Evolutionary conservation across 2,113 vertebrate species (phyloP), one percentile per base, ranked within the genome.

Genomic region (Cettia cetti): DNA sequence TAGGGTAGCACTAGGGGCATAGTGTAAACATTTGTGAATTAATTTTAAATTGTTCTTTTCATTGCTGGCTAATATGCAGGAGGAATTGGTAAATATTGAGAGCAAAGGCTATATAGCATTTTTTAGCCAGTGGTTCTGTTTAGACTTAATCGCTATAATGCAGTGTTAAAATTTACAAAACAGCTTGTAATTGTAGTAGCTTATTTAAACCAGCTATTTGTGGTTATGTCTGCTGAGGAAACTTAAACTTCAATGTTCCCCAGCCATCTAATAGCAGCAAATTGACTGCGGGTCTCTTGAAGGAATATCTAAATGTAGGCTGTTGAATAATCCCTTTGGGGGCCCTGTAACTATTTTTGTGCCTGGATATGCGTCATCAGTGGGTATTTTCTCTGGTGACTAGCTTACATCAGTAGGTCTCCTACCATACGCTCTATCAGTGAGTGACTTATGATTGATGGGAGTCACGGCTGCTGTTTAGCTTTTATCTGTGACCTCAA

Each of bases 351-450:
- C 99, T 99, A 99, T 99, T 99, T 99, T 99, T 99, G 99, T 99
- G 98, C 98, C 98, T 99, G 99, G 99, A 99, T 99, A 99, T 99
- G 99, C 99, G 98, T 99, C 99, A 99, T 97, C 98, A 98, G 98
- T 99, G 99, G 99, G 99, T 99, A 99, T 99, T 99, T 99, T 99
- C 99, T 99, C 99, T 99, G 98, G 99, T 99, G 99, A 99, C 98
- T 99, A 97, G 98, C 98, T 99, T 99, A 99, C 99, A 99, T 99
- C 99, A 99, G 98, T 98, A 99, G 99, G 99, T 99, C 99, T 99
- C 98, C 98, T 99, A 98, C 98, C 98, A 98, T 99, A 98, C 98
- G 98, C 98, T 98, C 98, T 98, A 98, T 98, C 98, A 97, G 98
- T 96, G 98, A 98, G 98, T 98, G 98, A 98, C 98, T 98, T 98